Conservation (phyloP, 2,797 vertebrate species). For the Pseudochirops cupreus region DNA sequence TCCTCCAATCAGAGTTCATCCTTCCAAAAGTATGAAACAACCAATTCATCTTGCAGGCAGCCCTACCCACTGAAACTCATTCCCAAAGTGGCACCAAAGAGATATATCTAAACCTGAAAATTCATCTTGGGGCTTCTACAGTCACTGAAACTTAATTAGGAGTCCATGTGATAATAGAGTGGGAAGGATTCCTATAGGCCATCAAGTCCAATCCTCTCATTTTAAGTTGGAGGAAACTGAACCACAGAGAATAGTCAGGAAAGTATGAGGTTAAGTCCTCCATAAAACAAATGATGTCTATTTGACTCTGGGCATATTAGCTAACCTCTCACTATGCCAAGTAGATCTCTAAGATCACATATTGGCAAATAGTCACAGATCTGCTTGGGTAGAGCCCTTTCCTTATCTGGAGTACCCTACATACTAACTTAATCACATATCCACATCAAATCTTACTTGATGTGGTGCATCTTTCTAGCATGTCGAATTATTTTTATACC, state of each 20-base stretch:
- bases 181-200: neutral
- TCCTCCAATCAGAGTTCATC: neutral
- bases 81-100: neutral
- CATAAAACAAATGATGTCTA: neutral
- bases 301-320: neutral
- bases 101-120: neutral
- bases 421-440: neutral
- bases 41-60: neutral
- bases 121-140: neutral
- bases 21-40: neutral
- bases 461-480: neutral
- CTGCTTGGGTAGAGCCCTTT: neutral
- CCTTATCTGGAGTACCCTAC: neutral
- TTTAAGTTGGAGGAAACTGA: neutral
- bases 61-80: neutral
- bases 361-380: neutral
- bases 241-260: neutral
- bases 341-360: neutral
- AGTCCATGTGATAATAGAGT: neutral
- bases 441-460: neutral
- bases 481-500: neutral
- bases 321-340: neutral
- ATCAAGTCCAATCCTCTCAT: neutral
- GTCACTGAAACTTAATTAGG: neutral
- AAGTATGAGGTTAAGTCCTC: neutral